Percentiles rank a stretch among this genome's conserved stretches.
Conservation (phyloP, 1,140 invertebrate species). For the Bombyx mori region ASM3026992v2 NC_085115.1:12200001-12200500, state of each 20-base stretch:
- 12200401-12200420: too few species aligned
- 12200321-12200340: not conserved
- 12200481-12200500: too few species aligned
- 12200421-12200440: too few species aligned
- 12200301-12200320: constrained; percentile 82
- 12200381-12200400: not conserved
- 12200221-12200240: constrained; percentile 58
- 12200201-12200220: constrained; percentile 85
- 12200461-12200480: too few species aligned
- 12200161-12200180: constrained; percentile 90
- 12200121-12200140: constrained; percentile 87
- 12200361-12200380: not conserved
- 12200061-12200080: constrained; percentile 91
- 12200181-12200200: constrained; percentile 91
- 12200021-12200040: too few species aligned
- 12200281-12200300: constrained; percentile 87
- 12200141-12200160: constrained; percentile 90
- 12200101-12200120: constrained; percentile 87
- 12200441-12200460: too few species aligned
- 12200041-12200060: constrained; percentile 32
- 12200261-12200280: constrained; percentile 97
- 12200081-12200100: constrained; percentile 94
- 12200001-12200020: too few species aligned
- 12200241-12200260: constrained; percentile 98
- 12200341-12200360: too few species aligned